Conservation (phyloP, 35 echinoderm and acorn worm species). For the Diadema setosum region DNA sequence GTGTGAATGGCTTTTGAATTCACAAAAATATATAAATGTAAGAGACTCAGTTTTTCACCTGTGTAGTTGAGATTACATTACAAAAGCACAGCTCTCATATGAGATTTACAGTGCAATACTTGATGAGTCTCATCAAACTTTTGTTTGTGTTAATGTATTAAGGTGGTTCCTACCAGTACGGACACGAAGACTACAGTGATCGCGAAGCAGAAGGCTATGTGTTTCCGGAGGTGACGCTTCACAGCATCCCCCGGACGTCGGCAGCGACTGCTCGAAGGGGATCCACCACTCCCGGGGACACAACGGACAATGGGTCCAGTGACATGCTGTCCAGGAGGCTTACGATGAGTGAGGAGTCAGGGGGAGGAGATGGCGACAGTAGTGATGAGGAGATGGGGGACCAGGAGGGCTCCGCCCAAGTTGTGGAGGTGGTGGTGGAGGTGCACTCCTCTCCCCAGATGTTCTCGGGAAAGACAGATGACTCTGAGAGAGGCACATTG, state of each 20-base stretch:
- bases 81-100: too few relatives aligned
- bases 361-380: neutral
- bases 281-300: neutral
- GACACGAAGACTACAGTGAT: neutral
- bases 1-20: too few relatives aligned
- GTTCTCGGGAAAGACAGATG: too few relatives aligned
- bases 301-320: neutral
- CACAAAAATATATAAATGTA: too few relatives aligned
- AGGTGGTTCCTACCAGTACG: too few relatives aligned
- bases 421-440: neutral
- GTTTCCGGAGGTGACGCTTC: neutral
- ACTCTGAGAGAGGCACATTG: neutral
- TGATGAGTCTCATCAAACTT: too few relatives aligned
- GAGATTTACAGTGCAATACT: too few relatives aligned
- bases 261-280: neutral
- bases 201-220: neutral
- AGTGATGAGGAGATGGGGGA: neutral
- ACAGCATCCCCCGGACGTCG: neutral
- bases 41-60: too few relatives aligned
- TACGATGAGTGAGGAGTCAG: neutral
- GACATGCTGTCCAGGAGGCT: neutral
- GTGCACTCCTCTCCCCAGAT: neutral
- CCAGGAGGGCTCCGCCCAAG: neutral
- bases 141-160: too few relatives aligned
- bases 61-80: too few relatives aligned